A percentile compares a stretch with the other conserved stretches of the same genome.
phyloP scores from a whole-genome alignment of 2,888 invertebrate species.

The Epistrophe eligans region DNA sequence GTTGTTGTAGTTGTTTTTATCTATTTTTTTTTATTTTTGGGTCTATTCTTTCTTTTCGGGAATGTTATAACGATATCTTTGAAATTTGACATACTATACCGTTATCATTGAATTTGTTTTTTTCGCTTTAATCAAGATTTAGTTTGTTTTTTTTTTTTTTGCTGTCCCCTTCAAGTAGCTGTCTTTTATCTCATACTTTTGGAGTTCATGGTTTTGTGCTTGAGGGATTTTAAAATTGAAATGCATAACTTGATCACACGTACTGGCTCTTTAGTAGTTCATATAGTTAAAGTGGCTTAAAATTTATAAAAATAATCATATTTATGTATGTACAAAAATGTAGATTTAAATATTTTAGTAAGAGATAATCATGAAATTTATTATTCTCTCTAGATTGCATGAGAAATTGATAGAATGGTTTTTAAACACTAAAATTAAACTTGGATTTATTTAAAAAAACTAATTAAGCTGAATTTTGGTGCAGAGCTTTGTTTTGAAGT shows the following conservation, averaged over 20 bases:
- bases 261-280: background rate
- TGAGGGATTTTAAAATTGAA: background rate
- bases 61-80: constrained; percentile 59
- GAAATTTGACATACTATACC: constrained; percentile 62
- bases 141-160: constrained; percentile 6
- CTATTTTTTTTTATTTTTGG: constrained; percentile 20
- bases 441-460: too few relatives aligned
- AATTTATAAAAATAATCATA: too few relatives aligned
- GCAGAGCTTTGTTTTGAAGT: too few relatives aligned
- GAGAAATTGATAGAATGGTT: too few relatives aligned
- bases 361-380: too few relatives aligned
- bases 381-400: too few relatives aligned
- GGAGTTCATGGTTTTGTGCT: background rate
- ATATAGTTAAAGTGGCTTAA: background rate
- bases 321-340: too few relatives aligned
- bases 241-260: background rate
- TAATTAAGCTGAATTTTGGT: too few relatives aligned
- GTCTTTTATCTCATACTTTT: constrained; percentile 5
- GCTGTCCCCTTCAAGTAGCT: background rate
- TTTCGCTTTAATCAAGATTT: constrained; percentile 31
- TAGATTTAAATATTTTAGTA: too few relatives aligned
- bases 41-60: constrained; percentile 36
- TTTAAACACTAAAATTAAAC: too few relatives aligned
- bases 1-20: constrained; percentile 17
- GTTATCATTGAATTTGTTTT: constrained; percentile 58